A percentile compares a stretch with the other conserved stretches of the same genome.
Conservation (phyloP, 1,140 invertebrate species). For the Drosophila equinoxialis region DNA sequence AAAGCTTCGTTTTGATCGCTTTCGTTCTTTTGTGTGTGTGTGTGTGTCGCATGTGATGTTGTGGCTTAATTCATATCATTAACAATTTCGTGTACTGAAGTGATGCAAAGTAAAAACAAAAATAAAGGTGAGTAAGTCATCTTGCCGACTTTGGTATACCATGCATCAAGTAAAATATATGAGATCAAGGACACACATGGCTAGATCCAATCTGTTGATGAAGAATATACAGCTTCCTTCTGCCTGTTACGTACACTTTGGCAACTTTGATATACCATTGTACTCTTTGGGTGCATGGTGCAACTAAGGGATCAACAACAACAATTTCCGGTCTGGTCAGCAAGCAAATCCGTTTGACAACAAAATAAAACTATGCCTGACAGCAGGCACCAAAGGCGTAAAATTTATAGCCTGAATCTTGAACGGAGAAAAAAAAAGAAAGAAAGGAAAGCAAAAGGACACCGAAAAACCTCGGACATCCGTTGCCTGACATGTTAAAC, state of each 20-base stretch:
- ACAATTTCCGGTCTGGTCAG: slow-evolving; percentile 46
- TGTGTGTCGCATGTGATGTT: slow-evolving; percentile 18
- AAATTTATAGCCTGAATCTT: slow-evolving; percentile 65
- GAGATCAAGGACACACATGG: no score
- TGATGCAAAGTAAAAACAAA: slow-evolving; percentile 24
- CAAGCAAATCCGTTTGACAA: slow-evolving; percentile 61
- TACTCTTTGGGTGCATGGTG: no score
- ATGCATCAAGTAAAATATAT: no score
- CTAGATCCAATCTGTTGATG: no score
- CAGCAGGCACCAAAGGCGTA: slow-evolving; percentile 69
- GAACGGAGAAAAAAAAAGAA: neutral
- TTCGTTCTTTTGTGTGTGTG: slow-evolving; percentile 36
- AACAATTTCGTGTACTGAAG: slow-evolving; percentile 22
- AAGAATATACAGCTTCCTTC: no score
- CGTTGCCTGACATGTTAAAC: slow-evolving; percentile 75
- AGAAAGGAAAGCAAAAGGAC: slow-evolving; percentile 53
- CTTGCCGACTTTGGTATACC: no score
- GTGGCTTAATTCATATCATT: slow-evolving; percentile 2
- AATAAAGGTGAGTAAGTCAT: neutral
- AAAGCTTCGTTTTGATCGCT: slow-evolving; percentile 58
- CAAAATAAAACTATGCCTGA: slow-evolving; percentile 71
- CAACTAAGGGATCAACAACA: slow-evolving; percentile 8
- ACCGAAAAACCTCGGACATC: slow-evolving; percentile 66
- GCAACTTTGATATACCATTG: no score
- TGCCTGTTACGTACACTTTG: no score